Conservation (phyloP, 2,797 vertebrate species). For the Aselliscus stoliczkanus region DNA sequence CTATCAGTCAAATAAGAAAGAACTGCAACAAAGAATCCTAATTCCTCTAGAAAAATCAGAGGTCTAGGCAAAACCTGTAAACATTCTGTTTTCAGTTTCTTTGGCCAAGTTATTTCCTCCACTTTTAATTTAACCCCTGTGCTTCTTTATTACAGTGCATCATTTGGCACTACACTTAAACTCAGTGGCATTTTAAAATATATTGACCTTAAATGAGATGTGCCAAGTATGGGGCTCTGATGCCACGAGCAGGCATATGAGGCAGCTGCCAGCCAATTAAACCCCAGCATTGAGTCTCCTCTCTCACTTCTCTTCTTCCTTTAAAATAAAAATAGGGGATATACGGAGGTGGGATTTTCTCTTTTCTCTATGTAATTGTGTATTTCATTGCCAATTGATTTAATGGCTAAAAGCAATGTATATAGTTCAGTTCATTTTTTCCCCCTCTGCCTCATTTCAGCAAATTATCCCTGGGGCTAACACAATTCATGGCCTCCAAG, state of each 20-base stretch:
- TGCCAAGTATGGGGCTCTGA: neutral
- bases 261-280: neutral
- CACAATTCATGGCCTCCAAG: neutral
- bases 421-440: neutral
- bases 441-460: neutral
- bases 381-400: slow-evolving; percentile 20
- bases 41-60: slow-evolving; percentile 50
- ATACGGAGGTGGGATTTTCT: neutral
- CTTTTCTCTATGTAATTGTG: neutral
- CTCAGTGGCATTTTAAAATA: slow-evolving; percentile 18
- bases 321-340: slow-evolving; percentile 6
- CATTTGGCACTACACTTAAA: slow-evolving; percentile 1
- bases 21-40: slow-evolving; percentile 25
- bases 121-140: slow-evolving; percentile 16
- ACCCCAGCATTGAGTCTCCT: neutral
- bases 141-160: neutral
- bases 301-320: neutral
- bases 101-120: slow-evolving; percentile 1
- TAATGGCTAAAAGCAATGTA: neutral
- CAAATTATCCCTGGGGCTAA: neutral
- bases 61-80: slow-evolving; percentile 33
- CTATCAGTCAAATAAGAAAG: slow-evolving; percentile 57
- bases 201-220: neutral
- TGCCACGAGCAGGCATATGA: neutral
- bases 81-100: neutral